Evolutionary conservation across 2,797 vertebrate genomes (phyloP).

Genomic region (Trachurus trachurus): DNA sequence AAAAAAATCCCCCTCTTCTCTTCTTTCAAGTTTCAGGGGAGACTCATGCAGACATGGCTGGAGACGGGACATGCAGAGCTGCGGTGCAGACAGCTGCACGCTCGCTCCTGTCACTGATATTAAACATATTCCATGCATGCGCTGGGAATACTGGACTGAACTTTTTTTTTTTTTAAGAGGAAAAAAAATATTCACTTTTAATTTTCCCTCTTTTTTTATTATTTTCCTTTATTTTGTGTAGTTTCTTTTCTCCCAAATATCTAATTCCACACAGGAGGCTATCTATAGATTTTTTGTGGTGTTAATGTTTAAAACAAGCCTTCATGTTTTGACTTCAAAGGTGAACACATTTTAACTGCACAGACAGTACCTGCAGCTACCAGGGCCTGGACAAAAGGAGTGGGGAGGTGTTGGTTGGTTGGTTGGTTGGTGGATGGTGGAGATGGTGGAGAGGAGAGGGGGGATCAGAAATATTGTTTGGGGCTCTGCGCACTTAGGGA

Average conservation of each 20-base stretch:
- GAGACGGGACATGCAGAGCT: conserved; percentile 7
- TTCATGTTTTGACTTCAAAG: conserved; percentile 78
- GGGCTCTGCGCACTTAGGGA: conserved; percentile 66
- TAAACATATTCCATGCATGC: conserved; percentile 20
- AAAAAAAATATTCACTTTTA: neutral
- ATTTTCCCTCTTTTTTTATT: neutral
- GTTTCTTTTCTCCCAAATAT: neutral
- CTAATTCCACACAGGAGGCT: conserved; percentile 32
- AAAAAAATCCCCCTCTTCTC: neutral
- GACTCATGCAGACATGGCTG: neutral
- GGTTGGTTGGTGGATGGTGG: neutral
- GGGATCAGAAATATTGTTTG: conserved; percentile 70
- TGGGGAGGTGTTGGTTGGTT: neutral
- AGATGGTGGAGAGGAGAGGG: neutral
- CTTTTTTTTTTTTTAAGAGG: neutral
- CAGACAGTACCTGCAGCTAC: conserved; percentile 75
- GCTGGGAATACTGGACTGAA: conserved; percentile 10
- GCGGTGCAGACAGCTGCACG: conserved; percentile 2
- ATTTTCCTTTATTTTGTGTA: neutral
- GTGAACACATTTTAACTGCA: conserved; percentile 63
- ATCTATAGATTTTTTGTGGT: conserved; percentile 56
- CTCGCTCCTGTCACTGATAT: conserved; percentile 13
- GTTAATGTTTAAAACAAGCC: conserved; percentile 78
- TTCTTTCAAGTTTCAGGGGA: conserved; percentile 30
- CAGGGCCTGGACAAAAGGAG: conserved; percentile 65